Percentiles rank a stretch among this genome's conserved stretches.
phyloP scores from a whole-genome alignment of 2,113 vertebrate species.

The Apteryx owenii region DNA sequence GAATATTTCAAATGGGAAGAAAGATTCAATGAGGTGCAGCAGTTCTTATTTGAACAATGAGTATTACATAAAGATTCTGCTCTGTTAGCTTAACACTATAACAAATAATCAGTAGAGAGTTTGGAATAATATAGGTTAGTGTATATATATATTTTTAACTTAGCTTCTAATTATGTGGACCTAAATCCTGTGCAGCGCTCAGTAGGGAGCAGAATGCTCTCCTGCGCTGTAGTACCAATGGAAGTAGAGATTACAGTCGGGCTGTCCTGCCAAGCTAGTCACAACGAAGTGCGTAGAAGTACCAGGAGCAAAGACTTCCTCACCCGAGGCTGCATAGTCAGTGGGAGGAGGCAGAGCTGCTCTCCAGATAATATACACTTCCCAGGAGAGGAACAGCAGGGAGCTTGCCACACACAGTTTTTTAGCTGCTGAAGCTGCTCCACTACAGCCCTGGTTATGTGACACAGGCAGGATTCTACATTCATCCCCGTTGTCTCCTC shows the following conservation, averaged over 20 bases:
- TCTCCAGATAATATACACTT: background rate
- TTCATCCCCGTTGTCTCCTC: background rate
- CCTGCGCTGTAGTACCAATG: accelerated
- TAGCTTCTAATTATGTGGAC: background rate
- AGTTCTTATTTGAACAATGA: background rate
- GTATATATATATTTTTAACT: too few species aligned
- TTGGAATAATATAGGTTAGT: background rate
- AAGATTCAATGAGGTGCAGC: background rate
- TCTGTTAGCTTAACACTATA: background rate
- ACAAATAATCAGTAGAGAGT: background rate
- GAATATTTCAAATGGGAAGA: background rate
- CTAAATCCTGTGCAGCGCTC: background rate
- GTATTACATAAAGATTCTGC: background rate
- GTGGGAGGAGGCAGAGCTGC: background rate
- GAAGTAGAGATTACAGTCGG: background rate
- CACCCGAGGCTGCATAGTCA: background rate
- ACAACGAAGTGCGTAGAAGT: background rate
- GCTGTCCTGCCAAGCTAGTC: background rate
- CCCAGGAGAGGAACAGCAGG: background rate
- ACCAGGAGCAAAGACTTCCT: background rate
- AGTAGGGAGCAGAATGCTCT: background rate
- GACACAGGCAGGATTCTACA: background rate
- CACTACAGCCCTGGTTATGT: background rate
- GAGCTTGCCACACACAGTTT: background rate
- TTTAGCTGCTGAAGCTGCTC: background rate